Evolutionary conservation across 1,140 invertebrate species (phyloP).

Genomic region (Lucilia cuprina): DNA sequence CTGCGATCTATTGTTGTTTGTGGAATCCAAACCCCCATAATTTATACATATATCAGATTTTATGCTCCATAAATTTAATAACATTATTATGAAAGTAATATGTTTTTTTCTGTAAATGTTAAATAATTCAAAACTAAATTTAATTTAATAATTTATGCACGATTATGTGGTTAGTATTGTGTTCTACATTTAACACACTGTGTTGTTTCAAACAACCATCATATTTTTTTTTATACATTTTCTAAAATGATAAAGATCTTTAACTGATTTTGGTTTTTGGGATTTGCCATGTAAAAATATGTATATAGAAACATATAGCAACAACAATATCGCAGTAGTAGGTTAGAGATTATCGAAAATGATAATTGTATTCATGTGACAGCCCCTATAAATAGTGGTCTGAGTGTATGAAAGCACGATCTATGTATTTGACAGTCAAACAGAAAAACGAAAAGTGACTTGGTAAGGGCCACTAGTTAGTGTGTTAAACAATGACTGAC

Average conservation of each 20-base stretch:
- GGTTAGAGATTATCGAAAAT: neutral
- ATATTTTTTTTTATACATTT: neutral
- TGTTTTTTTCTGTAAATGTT: too few species aligned
- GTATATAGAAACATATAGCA: too few species aligned
- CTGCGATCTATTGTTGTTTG: too few species aligned
- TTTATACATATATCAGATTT: too few species aligned
- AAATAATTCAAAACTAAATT: neutral
- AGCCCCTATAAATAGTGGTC: neutral
- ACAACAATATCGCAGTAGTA: too few species aligned
- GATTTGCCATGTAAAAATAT: too few species aligned
- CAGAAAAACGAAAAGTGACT: neutral
- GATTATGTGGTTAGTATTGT: neutral
- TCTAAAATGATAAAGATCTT: neutral
- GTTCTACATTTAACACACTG: neutral
- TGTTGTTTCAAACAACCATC: neutral
- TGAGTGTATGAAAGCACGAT: neutral
- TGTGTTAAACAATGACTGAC: neutral
- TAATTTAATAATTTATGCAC: conserved; percentile 4
- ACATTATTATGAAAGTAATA: too few species aligned
- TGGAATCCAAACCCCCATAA: too few species aligned
- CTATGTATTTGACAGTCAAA: neutral
- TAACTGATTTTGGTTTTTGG: neutral
- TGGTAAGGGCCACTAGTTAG: neutral
- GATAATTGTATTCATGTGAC: conserved; percentile 26
- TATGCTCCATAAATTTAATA: too few species aligned